Evolutionary conservation across 2,113 vertebrate genomes (phyloP).

Genomic region (Semicossyphus pulcher): DNA sequence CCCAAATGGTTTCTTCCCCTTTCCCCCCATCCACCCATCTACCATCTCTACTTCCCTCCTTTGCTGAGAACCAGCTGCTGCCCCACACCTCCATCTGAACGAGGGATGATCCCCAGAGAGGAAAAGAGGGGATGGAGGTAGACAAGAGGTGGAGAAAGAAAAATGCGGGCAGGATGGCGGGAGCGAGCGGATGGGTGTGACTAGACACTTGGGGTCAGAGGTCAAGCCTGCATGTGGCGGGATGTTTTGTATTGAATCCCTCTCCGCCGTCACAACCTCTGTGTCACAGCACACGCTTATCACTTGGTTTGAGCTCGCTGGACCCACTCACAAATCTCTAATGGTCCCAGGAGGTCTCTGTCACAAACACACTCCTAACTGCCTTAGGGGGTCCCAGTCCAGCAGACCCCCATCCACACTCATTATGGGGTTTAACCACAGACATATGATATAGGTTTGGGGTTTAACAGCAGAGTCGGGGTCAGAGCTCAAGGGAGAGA

Average conservation of each 20-base stretch:
- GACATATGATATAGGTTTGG: conserved; percentile 18
- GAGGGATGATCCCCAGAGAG: conserved; percentile 69
- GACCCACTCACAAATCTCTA: conserved; percentile 11
- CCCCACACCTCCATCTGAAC: conserved; percentile 58
- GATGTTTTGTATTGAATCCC: conserved; percentile 62
- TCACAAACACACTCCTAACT: conserved; percentile 25
- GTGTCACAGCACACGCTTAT: conserved; percentile 30
- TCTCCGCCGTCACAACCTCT: conserved; percentile 21
- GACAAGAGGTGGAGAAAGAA: conserved; percentile 44
- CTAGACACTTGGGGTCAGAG: conserved; percentile 75
- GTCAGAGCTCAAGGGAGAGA: conserved; percentile 65
- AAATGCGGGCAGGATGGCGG: conserved; percentile 50
- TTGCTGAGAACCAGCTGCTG: conserved; percentile 74
- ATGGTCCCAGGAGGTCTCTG: conserved; percentile 19
- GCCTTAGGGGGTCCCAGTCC: conserved; percentile 32
- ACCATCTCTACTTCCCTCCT: conserved; percentile 36
- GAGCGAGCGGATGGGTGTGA: conserved; percentile 67
- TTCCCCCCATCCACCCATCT: conserved; percentile 18
- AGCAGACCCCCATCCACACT: conserved; percentile 28
- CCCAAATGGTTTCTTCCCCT: conserved; percentile 17
- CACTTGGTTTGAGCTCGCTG: not conserved
- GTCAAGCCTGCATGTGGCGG: conserved; percentile 62
- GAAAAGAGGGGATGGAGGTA: conserved; percentile 52
- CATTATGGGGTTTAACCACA: conserved; percentile 53
- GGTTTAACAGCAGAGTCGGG: conserved; percentile 52